A percentile compares a stretch with the other conserved stretches of the same genome.
phyloP scores from a whole-genome alignment of 1,140 invertebrate species.

The Procambarus virginalis region DNA sequence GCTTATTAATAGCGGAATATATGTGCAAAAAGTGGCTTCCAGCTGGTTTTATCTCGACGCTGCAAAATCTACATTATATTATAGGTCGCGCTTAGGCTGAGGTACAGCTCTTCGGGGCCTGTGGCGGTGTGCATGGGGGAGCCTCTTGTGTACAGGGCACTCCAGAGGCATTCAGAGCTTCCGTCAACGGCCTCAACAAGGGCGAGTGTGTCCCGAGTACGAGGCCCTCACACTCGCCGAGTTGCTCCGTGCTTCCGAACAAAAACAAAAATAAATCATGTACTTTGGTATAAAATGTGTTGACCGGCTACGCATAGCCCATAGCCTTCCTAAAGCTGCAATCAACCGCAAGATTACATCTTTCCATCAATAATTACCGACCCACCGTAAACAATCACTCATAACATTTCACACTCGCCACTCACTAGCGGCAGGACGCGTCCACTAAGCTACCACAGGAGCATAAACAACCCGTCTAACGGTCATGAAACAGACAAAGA shows the following conservation, averaged over 20 bases:
- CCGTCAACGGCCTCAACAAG: neutral
- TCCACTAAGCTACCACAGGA: neutral
- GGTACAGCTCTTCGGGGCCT: too few relatives aligned
- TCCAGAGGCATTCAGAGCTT: neutral
- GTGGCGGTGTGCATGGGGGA: neutral
- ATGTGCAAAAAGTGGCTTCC: slow-evolving; percentile 35
- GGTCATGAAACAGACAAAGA: neutral
- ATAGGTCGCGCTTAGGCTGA: neutral
- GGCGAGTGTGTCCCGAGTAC: neutral
- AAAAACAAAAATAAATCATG: slow-evolving; percentile 56
- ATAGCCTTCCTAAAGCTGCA: slow-evolving; percentile 31
- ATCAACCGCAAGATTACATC: slow-evolving; percentile 19
- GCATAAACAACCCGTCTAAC: neutral
- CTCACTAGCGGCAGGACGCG: neutral
- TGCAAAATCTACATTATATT: slow-evolving; percentile 12
- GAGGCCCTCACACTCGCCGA: neutral
- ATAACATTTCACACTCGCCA: neutral
- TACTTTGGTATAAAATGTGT: slow-evolving; percentile 55
- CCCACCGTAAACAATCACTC: neutral
- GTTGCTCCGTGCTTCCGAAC: slow-evolving; percentile 18
- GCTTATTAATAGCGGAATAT: slow-evolving; percentile 40
- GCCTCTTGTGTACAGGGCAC: neutral
- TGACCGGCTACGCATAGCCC: slow-evolving; percentile 37
- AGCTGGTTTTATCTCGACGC: neutral
- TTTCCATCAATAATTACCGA: slow-evolving; percentile 27